Conservation (phyloP, 2,888 invertebrate species). For the Apantesis nais region DNA sequence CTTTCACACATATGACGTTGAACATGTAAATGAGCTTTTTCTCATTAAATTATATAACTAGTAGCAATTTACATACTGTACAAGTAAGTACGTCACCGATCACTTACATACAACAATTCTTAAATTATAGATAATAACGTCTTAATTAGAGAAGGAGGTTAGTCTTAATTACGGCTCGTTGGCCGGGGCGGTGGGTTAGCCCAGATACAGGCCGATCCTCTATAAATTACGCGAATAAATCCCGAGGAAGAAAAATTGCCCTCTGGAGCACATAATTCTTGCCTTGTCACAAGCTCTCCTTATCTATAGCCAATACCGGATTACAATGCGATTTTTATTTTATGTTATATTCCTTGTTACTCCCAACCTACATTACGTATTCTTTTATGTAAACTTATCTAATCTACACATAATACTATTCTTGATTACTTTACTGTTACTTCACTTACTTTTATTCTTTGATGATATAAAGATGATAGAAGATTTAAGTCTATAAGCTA, state of each 20-base stretch:
- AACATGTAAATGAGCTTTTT: background rate
- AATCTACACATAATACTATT: constrained; percentile 27
- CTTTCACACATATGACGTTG: background rate
- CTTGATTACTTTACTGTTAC: background rate
- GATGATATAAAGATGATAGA: background rate
- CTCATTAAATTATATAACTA: background rate
- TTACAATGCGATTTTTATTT: constrained; percentile 86
- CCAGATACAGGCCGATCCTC: constrained; percentile 84
- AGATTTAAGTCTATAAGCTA: background rate
- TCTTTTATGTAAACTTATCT: constrained; percentile 45
- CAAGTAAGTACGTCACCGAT: background rate
- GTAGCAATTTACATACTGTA: background rate
- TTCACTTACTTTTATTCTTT: background rate
- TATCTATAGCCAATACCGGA: constrained; percentile 86
- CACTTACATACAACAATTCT: background rate
- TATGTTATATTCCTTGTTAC: constrained; percentile 72
- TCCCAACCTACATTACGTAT: constrained; percentile 54
- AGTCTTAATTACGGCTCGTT: constrained; percentile 77
- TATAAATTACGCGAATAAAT: constrained; percentile 86
- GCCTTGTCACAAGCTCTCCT: constrained; percentile 86
- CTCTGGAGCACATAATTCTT: constrained; percentile 86
- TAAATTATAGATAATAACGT: constrained; percentile 47
- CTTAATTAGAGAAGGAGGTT: constrained; percentile 70
- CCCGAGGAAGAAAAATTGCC: constrained; percentile 85
- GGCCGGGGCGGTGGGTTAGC: constrained; percentile 75